A percentile compares a stretch with the other conserved stretches of the same genome.
Evolutionary conservation across 2,113 vertebrate species (phyloP).

Genomic region (Ctenodactylus gundi): DNA sequence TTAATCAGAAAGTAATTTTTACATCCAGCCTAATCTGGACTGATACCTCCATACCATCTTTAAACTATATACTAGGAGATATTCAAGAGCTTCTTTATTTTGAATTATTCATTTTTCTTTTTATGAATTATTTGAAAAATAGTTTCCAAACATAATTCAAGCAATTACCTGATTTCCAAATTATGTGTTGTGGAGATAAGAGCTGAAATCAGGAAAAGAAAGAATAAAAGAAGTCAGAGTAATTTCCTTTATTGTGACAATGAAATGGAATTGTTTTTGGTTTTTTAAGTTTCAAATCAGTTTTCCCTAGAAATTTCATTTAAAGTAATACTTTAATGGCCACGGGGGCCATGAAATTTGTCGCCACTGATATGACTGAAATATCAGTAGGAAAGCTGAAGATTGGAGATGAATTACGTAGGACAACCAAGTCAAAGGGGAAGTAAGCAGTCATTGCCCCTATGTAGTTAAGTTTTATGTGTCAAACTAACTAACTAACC

Average conservation of each 20-base stretch:
- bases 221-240: background rate
- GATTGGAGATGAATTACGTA: background rate
- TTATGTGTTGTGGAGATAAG: background rate
- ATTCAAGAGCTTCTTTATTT: background rate
- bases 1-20: no score
- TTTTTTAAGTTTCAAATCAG: conserved; percentile 12
- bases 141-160: conserved; percentile 9
- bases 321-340: conserved; percentile 20
- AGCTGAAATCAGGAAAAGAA: background rate
- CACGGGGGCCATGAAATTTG: background rate
- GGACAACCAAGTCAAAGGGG: background rate
- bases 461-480: background rate
- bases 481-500: background rate
- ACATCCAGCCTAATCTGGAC: background rate
- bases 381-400: background rate
- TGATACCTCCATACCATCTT: background rate
- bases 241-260: conserved; percentile 20
- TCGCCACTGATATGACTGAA: background rate
- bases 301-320: conserved; percentile 27
- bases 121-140: conserved; percentile 47
- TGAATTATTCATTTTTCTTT: background rate
- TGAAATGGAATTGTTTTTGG: conserved; percentile 13
- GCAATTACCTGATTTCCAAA: background rate
- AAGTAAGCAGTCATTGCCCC: background rate
- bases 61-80: background rate